These are phyloP conservation scores for Discoglossus pictus DNA, from an alignment of 2,797 vertebrate species.

Conservation along the genomic window DNA sequence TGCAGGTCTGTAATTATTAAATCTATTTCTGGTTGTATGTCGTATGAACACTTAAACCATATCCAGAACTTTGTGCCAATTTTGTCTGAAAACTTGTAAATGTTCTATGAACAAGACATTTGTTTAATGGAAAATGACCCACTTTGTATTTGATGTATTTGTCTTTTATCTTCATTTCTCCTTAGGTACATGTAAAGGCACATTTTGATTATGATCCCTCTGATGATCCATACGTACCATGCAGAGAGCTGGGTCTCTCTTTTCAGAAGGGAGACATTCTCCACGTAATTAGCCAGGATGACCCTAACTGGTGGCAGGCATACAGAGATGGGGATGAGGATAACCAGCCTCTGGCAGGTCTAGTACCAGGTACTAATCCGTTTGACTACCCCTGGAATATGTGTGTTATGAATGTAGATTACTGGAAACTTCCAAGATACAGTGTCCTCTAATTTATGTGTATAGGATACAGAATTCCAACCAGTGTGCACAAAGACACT, in stretches of 20 bases:
- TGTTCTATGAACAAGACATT: no score
- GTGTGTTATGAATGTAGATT: no score
- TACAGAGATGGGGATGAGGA: conserved; percentile 98
- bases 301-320: conserved; percentile 98
- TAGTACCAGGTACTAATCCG: conserved; percentile 83
- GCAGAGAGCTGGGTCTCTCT: conserved; percentile 91
- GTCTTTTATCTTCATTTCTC: conserved; percentile 50
- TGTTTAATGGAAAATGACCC: not conserved
- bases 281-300: conserved; percentile 96
- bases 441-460: no score
- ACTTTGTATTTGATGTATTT: conserved; percentile 1
- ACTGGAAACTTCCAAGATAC: no score
- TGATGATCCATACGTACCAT: conserved; percentile 95
- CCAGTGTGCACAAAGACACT: no score
- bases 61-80: no score
- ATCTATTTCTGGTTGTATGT: no score
- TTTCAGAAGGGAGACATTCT: conserved; percentile 98
- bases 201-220: conserved; percentile 97
- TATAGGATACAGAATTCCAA: no score
- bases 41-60: no score
- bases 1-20: no score
- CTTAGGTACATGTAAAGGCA: conserved; percentile 91
- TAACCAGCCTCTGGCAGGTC: conserved; percentile 93
- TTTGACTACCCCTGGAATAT: no score
- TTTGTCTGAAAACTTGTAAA: no score